Conservation (phyloP, 1,140 invertebrate genomes). For the Orussus abietinus region DNA sequence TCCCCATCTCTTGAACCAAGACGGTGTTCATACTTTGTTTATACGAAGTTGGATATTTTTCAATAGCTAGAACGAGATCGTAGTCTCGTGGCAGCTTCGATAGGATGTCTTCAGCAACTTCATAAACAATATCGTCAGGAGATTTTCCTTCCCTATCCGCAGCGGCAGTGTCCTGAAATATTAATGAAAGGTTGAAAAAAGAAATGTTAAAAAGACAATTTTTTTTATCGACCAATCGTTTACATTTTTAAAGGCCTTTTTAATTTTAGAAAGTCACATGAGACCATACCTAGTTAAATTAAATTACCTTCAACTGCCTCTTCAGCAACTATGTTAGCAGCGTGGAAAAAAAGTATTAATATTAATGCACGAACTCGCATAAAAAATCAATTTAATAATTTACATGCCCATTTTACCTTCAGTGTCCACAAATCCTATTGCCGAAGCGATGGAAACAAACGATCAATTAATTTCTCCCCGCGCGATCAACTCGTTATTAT, state of each 20-base stretch:
- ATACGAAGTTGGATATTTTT: slow-evolving; percentile 77
- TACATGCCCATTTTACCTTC: too few relatives aligned
- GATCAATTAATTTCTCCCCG: too few relatives aligned
- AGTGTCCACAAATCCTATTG: too few relatives aligned
- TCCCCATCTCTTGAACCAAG: slow-evolving; percentile 87
- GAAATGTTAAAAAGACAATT: slow-evolving; percentile 4
- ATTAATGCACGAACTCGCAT: too few relatives aligned
- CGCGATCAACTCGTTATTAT: too few relatives aligned
- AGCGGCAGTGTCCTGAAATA: slow-evolving; percentile 41
- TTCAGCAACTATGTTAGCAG: too few relatives aligned
- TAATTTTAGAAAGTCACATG: too few relatives aligned
- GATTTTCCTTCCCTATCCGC: slow-evolving; percentile 52
- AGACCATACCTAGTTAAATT: too few relatives aligned
- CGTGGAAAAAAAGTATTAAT: too few relatives aligned
- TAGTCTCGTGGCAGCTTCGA: slow-evolving; percentile 71
- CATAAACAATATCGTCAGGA: slow-evolving; percentile 68
- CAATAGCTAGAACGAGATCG: slow-evolving; percentile 63
- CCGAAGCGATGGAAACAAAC: too few relatives aligned
- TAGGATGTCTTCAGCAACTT: slow-evolving; percentile 69
- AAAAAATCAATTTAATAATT: too few relatives aligned
- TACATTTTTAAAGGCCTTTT: not conserved
- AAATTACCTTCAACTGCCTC: too few relatives aligned
- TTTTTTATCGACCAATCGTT: not conserved
- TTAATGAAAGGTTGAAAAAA: slow-evolving; percentile 2
- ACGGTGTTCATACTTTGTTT: slow-evolving; percentile 92